Base-by-base conservation (phyloP, 2,888 invertebrate genomes). In the Tholera decimalis region DNA sequence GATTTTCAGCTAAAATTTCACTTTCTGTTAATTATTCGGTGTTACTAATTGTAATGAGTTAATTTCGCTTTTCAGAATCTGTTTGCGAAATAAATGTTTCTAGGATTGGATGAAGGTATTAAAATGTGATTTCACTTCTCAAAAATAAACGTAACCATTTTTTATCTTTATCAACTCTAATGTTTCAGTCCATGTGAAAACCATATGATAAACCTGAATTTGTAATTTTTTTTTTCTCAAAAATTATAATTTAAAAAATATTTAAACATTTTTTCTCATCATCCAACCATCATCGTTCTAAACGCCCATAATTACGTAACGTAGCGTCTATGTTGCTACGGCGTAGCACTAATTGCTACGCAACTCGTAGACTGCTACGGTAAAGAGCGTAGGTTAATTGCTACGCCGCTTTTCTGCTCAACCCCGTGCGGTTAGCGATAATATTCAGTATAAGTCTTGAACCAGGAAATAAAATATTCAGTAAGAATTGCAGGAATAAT, bases 311-410 rank as follows among this genome's bases (percentile, higher is more conserved):
- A 93, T 93, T 93, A 92, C 89, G 89, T 91, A 92, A 91, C 88
- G 85, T 87, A 85, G 83, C 69, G 63, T 80, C 83, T 84, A 85
- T 81, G 82, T 63, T 64, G 84, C 90, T 90, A 89, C 89, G 87
- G 67, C 91, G 91, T 92, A 93, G 92, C 93, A 88, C 91, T 94
- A 94, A 94, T 94, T 93, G 92, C 95, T 93, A 93, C 93, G 92
- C 92, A 91, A 85, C 88, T 90, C 90, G 90, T 92, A 88, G 83
- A 82, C 85, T 79, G 83, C 86, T 86, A 85, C 85, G 87, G 86
- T 83, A 90, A 91, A 92, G 91, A 91, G 89, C 89, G 89, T 89
- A 88, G 92, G 92, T 92, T 94, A 95, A 94, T 94, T 93, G 94
- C 91, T 89, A 88, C 87, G 79, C 68, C 83, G 83, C 77, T 82